These are phyloP conservation scores for Poeciliopsis turneri DNA, from an alignment of 2,797 vertebrate species.

Conservation along the genomic window DNA sequence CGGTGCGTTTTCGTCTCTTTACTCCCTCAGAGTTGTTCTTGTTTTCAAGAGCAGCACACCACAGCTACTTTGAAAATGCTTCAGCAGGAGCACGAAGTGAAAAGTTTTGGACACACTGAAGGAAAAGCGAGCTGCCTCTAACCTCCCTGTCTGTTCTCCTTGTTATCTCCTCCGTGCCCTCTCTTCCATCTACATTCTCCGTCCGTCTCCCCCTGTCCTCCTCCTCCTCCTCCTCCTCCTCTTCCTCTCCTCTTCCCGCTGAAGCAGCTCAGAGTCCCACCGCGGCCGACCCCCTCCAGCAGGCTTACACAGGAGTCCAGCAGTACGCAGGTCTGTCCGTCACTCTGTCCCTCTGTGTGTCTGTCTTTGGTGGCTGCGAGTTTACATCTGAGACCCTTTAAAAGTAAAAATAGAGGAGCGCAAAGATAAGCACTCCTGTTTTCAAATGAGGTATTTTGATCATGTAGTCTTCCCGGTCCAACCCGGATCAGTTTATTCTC, in stretches of 20 bases:
- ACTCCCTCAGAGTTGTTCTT: conserved; percentile 42
- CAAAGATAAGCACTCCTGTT: conserved; percentile 44
- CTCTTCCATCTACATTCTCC: conserved; percentile 62
- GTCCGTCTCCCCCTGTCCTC: conserved; percentile 21
- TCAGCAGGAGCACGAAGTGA: conserved; percentile 31
- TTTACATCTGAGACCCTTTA: conserved; percentile 4
- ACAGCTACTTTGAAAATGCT: conserved; percentile 31
- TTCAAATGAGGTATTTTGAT: conserved; percentile 63
- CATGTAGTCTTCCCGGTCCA: conserved; percentile 50
- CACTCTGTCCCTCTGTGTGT: conserved; percentile 48
- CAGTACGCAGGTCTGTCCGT: conserved; percentile 96
- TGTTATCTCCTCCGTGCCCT: conserved; percentile 51
- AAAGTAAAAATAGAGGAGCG: conserved; percentile 10
- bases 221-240: conserved; percentile 27
- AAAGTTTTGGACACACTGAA: conserved; percentile 34
- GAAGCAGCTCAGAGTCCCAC: conserved; percentile 97
- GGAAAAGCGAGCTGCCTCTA: conserved; percentile 52
- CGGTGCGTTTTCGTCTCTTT: conserved; percentile 32
- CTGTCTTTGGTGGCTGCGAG: conserved; percentile 4
- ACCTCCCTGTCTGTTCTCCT: conserved; percentile 62
- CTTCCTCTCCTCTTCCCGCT: conserved; percentile 63
- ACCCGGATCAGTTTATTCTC: conserved; percentile 58
- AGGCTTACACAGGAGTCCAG: conserved; percentile 99
- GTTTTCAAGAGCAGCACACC: conserved; percentile 5
- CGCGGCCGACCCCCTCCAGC: conserved; percentile 96